A percentile compares a stretch with the other conserved stretches of the same genome.
phyloP scores from a whole-genome alignment of 2,797 vertebrate species.

The Propithecus perrieri region DNA sequence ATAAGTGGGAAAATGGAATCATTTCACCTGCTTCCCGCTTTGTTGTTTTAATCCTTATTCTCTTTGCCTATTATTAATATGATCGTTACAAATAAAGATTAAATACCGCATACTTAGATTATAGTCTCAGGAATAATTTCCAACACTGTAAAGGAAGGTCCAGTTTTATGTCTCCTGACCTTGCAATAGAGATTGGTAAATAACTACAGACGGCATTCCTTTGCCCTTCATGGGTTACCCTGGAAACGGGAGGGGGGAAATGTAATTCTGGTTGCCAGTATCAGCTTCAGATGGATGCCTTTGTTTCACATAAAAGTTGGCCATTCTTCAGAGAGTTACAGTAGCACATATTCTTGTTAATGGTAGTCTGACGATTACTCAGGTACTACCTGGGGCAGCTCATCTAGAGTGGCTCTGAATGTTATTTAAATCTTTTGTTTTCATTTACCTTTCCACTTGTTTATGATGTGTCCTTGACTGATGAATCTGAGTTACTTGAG shows the following conservation, averaged over 20 bases:
- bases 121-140: constrained; percentile 15
- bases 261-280: background rate
- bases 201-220: background rate
- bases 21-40: background rate
- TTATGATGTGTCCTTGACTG: background rate
- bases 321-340: background rate
- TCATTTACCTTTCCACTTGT: background rate
- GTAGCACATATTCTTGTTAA: background rate
- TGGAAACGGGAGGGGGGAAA: background rate
- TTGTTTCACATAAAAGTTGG: constrained; percentile 4
- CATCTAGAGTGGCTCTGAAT: background rate
- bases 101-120: background rate
- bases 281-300: background rate
- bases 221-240: background rate
- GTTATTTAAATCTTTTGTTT: background rate
- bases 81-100: background rate
- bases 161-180: background rate
- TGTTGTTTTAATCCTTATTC: background rate
- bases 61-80: background rate
- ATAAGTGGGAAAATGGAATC: background rate
- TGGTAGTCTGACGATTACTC: background rate
- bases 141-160: background rate
- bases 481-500: background rate
- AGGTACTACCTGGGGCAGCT: background rate
- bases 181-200: background rate